These are phyloP conservation scores for Thaumetopoea pityocampa DNA, from an alignment of 1,140 invertebrate genomes.

Conservation along the genomic window DNA sequence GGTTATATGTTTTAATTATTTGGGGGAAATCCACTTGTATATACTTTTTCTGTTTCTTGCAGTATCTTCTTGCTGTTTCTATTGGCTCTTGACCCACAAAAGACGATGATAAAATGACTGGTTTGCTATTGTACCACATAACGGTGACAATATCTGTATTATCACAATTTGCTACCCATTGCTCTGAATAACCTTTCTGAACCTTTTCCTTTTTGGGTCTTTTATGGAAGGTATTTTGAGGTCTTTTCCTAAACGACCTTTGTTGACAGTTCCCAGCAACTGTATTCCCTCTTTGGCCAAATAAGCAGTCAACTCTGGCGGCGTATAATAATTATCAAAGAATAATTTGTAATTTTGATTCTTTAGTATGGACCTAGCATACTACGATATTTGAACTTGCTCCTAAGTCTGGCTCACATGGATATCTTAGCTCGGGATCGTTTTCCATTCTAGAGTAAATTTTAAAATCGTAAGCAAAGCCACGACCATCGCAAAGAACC, in stretches of 20 bases:
- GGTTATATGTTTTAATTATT: conserved; percentile 26
- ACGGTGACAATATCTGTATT: conserved; percentile 17
- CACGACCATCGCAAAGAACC: too few relatives aligned
- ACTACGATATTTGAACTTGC: conserved; percentile 4
- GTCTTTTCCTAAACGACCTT: conserved; percentile 21
- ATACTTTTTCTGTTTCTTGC: conserved; percentile 22
- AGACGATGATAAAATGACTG: conserved; percentile 23
- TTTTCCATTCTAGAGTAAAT: conserved; percentile 1
- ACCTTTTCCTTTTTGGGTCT: conserved; percentile 20
- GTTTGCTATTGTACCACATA: conserved; percentile 28
- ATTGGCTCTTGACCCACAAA: conserved; percentile 22
- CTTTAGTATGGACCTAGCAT: conserved; percentile 17
- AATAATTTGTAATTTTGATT: conserved; percentile 8
- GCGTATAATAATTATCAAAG: conserved; percentile 23
- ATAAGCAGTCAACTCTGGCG: conserved; percentile 19
- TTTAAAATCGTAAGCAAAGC: too few relatives aligned
- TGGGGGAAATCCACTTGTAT: conserved; percentile 26
- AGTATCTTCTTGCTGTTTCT: conserved; percentile 8
- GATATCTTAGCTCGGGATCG: neutral
- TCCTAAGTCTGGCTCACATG: neutral
- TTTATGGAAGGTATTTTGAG: conserved; percentile 23
- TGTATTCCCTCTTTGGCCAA: conserved; percentile 23
- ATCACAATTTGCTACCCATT: conserved; percentile 23
- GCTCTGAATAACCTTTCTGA: conserved; percentile 20
- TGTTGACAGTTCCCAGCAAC: conserved; percentile 23